Base-by-base conservation (phyloP, 1,140 invertebrate species). In the Trichonephila clavipes region DNA sequence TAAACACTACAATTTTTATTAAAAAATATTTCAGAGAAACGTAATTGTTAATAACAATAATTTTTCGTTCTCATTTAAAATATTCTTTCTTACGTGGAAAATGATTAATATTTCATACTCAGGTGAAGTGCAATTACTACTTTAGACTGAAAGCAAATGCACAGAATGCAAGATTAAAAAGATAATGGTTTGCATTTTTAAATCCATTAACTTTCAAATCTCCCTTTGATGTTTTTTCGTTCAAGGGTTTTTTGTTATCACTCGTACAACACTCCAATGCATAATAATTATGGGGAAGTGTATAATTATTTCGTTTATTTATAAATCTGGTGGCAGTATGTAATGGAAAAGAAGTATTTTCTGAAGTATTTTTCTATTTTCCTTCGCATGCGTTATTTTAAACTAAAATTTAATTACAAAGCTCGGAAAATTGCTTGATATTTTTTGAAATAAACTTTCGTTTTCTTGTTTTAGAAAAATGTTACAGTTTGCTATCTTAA, bases 31-130 rank as follows among this genome's bases (percentile, higher is more conserved):
- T 61, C 83, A 61, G 86, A 61, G 86, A 83, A 59, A 64, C 61
- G 16, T 64, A 64, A 64, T 88, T 88, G 86, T 64, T 88, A 88
- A 88, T 88, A 88, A 88, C 40, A 40, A 64, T 88, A 88, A 88
- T 88, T 88, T 88, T 88, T 40, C 51, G 2, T 21, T 64, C 34
- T 64, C 59, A 64, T 88, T 88, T 64, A 40, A 88, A 88, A 19
- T 44, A 28, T 88, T 88, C 51, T 28, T 14, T 88, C 64, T 58
- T 19, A 34, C 4, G n/a, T 66, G 34, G 3, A 64, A 64, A 44
- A 88, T 88, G 86, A 88, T 88, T 88, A 88, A 88, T 88, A 28
- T 64, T 88, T 88, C 86, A 88, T 64, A 64, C 64, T 64, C 51
- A 44, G 86, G 86, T 85, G 86, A 64, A 64, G 21, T 12, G 86